Percentiles rank a stretch among this genome's conserved stretches.
These are phyloP conservation scores for Parambassis ranga DNA, from an alignment of 2,797 vertebrate genomes.

Conservation along the genomic window DNA sequence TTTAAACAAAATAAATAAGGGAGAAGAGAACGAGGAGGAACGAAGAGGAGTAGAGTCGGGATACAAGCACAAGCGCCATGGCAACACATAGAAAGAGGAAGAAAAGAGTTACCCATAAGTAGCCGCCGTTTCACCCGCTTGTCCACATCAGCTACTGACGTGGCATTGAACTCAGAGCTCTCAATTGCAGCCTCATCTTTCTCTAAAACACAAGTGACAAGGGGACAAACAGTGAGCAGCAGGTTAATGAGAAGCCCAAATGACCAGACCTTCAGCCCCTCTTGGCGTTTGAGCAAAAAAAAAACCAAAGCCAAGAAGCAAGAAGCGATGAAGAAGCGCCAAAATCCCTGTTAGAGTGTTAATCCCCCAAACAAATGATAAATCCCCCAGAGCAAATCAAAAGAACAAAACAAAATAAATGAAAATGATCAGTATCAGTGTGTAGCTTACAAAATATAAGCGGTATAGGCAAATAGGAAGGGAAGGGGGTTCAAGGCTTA, in stretches of 20 bases:
- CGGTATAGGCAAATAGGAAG: constrained; percentile 33
- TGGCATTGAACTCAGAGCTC: constrained; percentile 99
- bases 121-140: constrained; percentile 99
- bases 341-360: constrained; percentile 89
- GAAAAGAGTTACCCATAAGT: constrained; percentile 99
- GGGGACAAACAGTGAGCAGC: constrained; percentile 99
- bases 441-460: constrained; percentile 62
- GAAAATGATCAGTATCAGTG: constrained; percentile 64
- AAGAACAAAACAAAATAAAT: constrained; percentile 66
- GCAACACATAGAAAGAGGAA: constrained; percentile 98
- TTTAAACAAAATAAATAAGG: constrained; percentile 40
- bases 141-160: constrained; percentile 99
- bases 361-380: constrained; percentile 78
- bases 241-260: constrained; percentile 98
- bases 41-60: constrained; percentile 53
- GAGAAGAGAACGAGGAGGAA: constrained; percentile 58
- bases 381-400: constrained; percentile 66
- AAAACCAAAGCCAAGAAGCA: constrained; percentile 86
- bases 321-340: constrained; percentile 83
- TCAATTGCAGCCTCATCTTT: constrained; percentile 99
- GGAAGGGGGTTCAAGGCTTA: constrained; percentile 21
- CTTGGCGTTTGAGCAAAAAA: constrained; percentile 84
- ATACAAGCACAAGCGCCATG: constrained; percentile 88
- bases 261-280: constrained; percentile 88
- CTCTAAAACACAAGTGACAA: constrained; percentile 99